Evolutionary conservation across 2,888 invertebrate genomes (phyloP).

Genomic region (Boloria euphrosyne): DNA sequence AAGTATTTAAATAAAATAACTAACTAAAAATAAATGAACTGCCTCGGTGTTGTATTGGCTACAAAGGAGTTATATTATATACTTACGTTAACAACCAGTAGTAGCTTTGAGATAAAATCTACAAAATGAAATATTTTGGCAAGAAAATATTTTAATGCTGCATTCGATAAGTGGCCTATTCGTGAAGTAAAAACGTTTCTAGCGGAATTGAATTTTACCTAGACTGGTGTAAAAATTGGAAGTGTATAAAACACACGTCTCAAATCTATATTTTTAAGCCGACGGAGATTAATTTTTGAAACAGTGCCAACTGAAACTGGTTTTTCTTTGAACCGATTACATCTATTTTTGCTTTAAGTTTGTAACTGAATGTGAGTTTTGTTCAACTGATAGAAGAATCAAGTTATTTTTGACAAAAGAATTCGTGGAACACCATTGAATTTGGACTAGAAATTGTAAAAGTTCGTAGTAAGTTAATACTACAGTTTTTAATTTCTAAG

Average conservation of each 20-base stretch:
- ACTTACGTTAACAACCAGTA: no score
- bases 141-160: background rate
- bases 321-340: constrained; percentile 54
- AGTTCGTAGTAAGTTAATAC: no score
- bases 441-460: no score
- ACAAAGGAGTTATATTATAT: no score
- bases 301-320: constrained; percentile 58
- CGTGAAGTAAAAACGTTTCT: no score
- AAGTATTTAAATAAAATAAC: no score
- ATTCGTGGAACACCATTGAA: background rate
- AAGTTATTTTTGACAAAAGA: constrained; percentile 2
- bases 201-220: constrained; percentile 7
- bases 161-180: no score
- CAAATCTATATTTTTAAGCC: constrained; percentile 28
- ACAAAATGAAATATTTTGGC: background rate
- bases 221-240: constrained; percentile 8
- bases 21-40: no score
- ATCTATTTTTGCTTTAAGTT: constrained; percentile 50
- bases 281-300: constrained; percentile 54
- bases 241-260: constrained; percentile 13
- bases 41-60: no score
- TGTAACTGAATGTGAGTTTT: constrained; percentile 40
- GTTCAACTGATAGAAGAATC: constrained; percentile 29
- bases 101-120: no score
- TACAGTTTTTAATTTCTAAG: no score